Evolutionary conservation across 2,797 vertebrate genomes (phyloP).

Genomic region (Pseudochirops corinnae): DNA sequence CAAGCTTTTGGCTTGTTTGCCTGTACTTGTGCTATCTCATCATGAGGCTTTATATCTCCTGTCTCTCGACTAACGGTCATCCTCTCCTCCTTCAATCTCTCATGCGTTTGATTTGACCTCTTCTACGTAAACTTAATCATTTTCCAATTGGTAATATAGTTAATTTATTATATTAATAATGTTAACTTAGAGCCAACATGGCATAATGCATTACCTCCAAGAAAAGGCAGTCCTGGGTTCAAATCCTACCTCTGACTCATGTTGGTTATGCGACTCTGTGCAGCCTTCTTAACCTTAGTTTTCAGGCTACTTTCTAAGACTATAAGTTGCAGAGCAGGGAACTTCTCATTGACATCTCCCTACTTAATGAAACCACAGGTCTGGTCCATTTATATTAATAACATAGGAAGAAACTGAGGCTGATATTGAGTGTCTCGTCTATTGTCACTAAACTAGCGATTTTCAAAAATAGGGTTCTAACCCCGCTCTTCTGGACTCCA

Average conservation of each 20-base stretch:
- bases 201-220: not conserved
- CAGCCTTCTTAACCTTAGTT: not conserved
- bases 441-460: not conserved
- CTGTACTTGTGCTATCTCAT: not conserved
- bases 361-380: not conserved
- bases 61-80: not conserved
- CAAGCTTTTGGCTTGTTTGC: not conserved
- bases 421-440: not conserved
- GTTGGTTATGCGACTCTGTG: not conserved
- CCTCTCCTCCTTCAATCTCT: not conserved
- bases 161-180: not conserved
- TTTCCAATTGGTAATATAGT: not conserved
- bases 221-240: constrained; percentile 8
- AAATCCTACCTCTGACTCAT: not conserved
- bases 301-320: not conserved
- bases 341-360: not conserved
- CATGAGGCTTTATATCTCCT: not conserved
- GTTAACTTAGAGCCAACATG: not conserved
- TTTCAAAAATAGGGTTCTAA: not conserved
- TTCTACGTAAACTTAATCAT: not conserved
- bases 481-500: not conserved
- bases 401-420: not conserved
- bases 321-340: not conserved
- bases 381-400: not conserved
- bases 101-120: not conserved